Base-by-base conservation (phyloP, 53 echinoderm and acorn worm genomes). In the Stichopus horrens region DNA sequence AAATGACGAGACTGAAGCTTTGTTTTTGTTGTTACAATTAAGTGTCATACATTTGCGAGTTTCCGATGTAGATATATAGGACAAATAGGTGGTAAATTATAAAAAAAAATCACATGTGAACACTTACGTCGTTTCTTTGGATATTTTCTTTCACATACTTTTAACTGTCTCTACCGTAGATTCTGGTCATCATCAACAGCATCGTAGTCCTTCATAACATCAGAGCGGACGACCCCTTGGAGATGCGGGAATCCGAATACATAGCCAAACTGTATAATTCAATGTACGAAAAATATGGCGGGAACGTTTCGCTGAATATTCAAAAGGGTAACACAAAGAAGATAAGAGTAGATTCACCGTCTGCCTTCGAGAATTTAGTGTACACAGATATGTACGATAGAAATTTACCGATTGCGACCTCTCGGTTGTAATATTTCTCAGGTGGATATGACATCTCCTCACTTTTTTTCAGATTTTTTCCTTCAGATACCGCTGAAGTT, bases 281-380 rank as follows among this genome's bases (percentile, higher is more conserved):
- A 5, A 63, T 85, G 65, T 85, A 85, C 85, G 23, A 85, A 53
- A 65, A 85, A 52, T 85, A 85, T 85, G 85, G 85, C 68, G 85
- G 85, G 68, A 85, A 85, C 85, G 53, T 85, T 5, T 59, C 60
- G 58, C 67, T 85, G 85, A 85, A 85, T 85, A 85, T 85, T 85
- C 85, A 85, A 67, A 65, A 67, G 60, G 85, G 85, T 7, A 67
- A 22, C 20, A 21, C 65, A 23, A 67, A 66, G 52, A 23, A 85
- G 67, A 85, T 85, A 7, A 18, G 87, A 75, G 75, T 75, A 8
- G 87, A 87, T 37, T 54, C 57, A 20, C 87, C 87, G 10, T 19
- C 75, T 87, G 87, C 87, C 19, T 87, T 87, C 21, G 74, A 55
- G 58, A 87, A 87, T 57, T 57, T 87, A 23, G 75, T 87, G 7